Base-by-base conservation (phyloP, 2,888 invertebrate genomes). In the Meloe dianella region DNA sequence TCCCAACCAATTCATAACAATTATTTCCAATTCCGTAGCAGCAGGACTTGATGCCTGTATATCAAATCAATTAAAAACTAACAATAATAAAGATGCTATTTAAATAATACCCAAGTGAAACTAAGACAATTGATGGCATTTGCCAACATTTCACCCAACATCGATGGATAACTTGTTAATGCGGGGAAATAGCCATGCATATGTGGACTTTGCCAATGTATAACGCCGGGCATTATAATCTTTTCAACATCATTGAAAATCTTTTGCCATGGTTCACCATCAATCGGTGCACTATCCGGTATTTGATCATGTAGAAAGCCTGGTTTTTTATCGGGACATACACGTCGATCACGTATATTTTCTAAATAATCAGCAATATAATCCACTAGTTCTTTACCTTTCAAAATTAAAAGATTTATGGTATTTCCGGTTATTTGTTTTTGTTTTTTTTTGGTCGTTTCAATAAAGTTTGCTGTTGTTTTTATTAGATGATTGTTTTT, bases 121-220 rank as follows among this genome's bases (percentile, higher is more conserved):
- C 97, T 97, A 32, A 98, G 84, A 73, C 96, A 96, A 80, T 96
- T 96, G 72, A 98, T 92, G 1, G 96, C 96, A 80, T 97, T 96
- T 2, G 97, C 93, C 65, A 98, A 83, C 97, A 98, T 97, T 74
- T 98, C 98, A 0, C 96, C 98, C 80, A 98, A 87, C 66, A 98
- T 87, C 0, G 98, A 97, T 0, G 97, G 96, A 77, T 92, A 96
- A 17, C 95, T 96, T 77, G 95, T 97, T 61, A 97, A 86, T 0
- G 97, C 97, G 0, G 98, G 98, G 84, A 97, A 98, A 82, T 98
- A 98, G 0, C 97, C 98, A 81, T 98, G 98, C 97, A 97, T 98
- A 79, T 97, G 93, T 0, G 98, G 98, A 80, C 95, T 95, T 83
- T 98, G 97, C 96, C 96, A 96, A 80, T 96, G 96, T 0, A 95